Evolutionary conservation across 2,888 invertebrate species (phyloP), one percentile per base, ranked within the genome.

Genomic region (Xanthorhoe spadicearia): DNA sequence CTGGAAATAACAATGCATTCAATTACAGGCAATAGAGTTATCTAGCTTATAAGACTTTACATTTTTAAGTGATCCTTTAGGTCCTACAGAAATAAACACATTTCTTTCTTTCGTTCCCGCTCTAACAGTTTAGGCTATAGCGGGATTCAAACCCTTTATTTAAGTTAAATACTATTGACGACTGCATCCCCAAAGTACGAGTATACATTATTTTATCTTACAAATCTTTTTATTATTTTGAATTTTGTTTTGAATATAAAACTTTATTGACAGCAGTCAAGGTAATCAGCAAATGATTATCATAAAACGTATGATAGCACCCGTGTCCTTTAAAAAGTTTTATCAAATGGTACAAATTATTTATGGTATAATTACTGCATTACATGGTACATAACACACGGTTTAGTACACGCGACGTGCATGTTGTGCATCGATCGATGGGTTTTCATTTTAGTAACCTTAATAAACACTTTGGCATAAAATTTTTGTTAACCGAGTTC

Each of bases 1-100:
- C 97, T 97, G 94, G 43, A 94, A 9, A 43, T 43, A n/a, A 58
- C 28, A n/a, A n/a, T n/a, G 23, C 1, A 23, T 23, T 23, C 4
- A 23, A 23, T 23, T 23, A 23, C n/a, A n/a, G n/a, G n/a, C n/a
- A n/a, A n/a, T n/a, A n/a, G n/a, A n/a, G n/a, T n/a, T n/a, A n/a
- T n/a, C n/a, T n/a, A n/a, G n/a, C n/a, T n/a, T n/a, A n/a, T n/a
- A n/a, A n/a, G n/a, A n/a, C n/a, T n/a, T n/a, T n/a, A n/a, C n/a
- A n/a, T n/a, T n/a, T n/a, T n/a, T n/a, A n/a, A n/a, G n/a, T n/a
- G n/a, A n/a, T n/a, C n/a, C n/a, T n/a, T n/a, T n/a, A n/a, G n/a
- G n/a, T n/a, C n/a, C n/a, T n/a, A n/a, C n/a, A n/a, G n/a, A n/a
- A n/a, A n/a, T n/a, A n/a, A n/a, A n/a, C n/a, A n/a, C n/a, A n/a